phyloP scores from a whole-genome alignment of 2,113 vertebrate species.

The Pavo muticus region DNA sequence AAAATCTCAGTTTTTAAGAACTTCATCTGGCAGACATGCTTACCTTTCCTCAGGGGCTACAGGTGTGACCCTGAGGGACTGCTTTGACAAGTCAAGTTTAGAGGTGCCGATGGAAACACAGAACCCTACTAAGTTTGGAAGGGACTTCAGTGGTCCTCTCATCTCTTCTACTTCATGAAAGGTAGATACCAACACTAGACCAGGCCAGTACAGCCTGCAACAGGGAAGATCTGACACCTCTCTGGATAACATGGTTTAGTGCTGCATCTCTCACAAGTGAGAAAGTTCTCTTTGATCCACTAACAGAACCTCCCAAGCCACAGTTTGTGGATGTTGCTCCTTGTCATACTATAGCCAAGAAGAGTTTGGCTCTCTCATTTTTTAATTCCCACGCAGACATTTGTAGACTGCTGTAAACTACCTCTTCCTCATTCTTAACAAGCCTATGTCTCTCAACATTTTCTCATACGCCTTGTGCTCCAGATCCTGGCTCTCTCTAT shows the following conservation, averaged over 20 bases:
- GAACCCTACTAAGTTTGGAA: neutral
- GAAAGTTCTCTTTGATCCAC: neutral
- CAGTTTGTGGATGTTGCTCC: accelerated
- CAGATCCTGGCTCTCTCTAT: neutral
- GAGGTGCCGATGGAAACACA: neutral
- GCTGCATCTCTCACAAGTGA: neutral
- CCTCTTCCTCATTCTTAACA: neutral
- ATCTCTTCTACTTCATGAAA: neutral
- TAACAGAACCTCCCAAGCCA: neutral
- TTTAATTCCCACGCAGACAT: accelerated
- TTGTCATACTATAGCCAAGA: neutral
- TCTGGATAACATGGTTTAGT: neutral
- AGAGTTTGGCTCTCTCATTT: neutral
- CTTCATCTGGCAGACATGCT: neutral
- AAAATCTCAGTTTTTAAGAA: neutral
- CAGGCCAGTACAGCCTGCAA: neutral
- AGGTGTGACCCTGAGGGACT: neutral
- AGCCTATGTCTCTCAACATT: neutral
- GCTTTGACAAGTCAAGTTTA: neutral
- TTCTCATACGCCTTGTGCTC: neutral
- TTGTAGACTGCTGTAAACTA: neutral
- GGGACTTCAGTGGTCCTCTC: neutral
- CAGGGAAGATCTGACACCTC: accelerated
- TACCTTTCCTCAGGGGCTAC: neutral
- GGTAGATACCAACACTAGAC: neutral